Base-by-base conservation (phyloP, 2,113 vertebrate species). In the Muscicapa adusta region DNA sequence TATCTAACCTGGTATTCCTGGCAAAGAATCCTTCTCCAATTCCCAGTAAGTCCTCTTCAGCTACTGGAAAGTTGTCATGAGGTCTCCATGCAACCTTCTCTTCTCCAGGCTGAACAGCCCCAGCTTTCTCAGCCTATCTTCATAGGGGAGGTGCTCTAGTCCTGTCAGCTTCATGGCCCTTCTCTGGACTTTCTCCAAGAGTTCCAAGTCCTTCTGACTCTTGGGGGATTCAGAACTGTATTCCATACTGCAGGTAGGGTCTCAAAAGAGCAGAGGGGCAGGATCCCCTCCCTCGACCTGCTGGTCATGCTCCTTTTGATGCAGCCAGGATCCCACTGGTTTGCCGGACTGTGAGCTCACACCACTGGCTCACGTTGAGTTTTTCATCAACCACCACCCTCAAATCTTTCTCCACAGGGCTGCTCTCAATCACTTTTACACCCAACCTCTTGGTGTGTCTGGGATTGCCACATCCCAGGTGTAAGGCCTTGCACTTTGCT, bases 291-390 rank as follows among this genome's bases (percentile, higher is more conserved):
- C 42, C 31, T 34, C 1, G 0, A 20, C 10, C 7, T 42, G 13
- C 34, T 72, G 17, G 10, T 6, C 14, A 10, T 0, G 0, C 2
- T 42, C 6, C 14, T 48, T 63, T 63, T 20, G 50, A 15, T 48
- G 57, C 29, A 63, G 24, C 9, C 17, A 65, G 34, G 34, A 31
- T 48, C 34, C 29, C 31, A 14, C 12, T 31, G 34, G 17, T 28
- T 31, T 56, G 11, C 74, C 34, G 29, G 31, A 16, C 48, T 56
- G 34, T 10, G 54, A 53, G 18, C 1, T 0, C 33, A 53, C 38
- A 13, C 33, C 23, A 22, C 23, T 8, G 38, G 28, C 14, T 61
- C 18, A 13, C 0, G 1, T 1, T 42, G 29, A 31, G 42, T 15
- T 63, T 56, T 56, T 18, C 31, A 42, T 26, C 50, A 56, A 10